phyloP scores from a whole-genome alignment of 2,113 vertebrate species.

The Sitta europaea region DNA sequence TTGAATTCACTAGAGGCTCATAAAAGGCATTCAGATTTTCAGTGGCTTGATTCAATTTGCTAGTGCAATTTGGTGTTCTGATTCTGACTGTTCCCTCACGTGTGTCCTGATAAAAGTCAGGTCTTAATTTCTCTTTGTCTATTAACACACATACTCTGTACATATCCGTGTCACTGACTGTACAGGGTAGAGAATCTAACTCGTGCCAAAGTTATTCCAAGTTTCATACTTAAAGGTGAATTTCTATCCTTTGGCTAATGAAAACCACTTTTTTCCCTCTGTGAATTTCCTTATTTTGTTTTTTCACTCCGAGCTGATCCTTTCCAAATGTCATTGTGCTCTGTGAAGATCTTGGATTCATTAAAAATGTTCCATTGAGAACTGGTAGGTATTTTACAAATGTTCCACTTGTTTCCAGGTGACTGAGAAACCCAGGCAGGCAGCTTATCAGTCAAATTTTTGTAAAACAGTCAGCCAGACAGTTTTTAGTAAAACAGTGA shows the following conservation, averaged over 20 bases:
- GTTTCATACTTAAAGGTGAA: slow-evolving; percentile 40
- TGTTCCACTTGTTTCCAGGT: slow-evolving; percentile 49
- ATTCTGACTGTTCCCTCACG: background rate
- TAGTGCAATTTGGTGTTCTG: background rate
- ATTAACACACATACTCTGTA: background rate
- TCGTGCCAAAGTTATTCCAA: background rate
- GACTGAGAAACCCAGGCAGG: background rate
- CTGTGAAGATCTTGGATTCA: slow-evolving; percentile 48
- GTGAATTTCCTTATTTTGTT: slow-evolving; percentile 49
- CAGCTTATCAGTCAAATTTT: background rate
- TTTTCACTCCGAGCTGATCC: slow-evolving; percentile 44
- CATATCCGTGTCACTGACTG: background rate
- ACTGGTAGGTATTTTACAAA: slow-evolving; percentile 41
- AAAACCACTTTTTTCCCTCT: slow-evolving; percentile 11
- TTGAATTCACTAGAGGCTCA: background rate
- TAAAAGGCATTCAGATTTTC: background rate
- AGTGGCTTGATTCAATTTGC: background rate
- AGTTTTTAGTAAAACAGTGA: background rate
- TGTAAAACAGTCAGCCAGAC: background rate
- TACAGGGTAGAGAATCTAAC: background rate
- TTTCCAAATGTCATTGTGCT: slow-evolving; percentile 63
- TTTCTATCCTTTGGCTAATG: slow-evolving; percentile 42
- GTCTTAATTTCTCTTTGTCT: background rate
- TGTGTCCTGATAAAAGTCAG: background rate
- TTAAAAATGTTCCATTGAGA: slow-evolving; percentile 55